Conservation (phyloP, 2,888 invertebrate genomes). For the Epistrophe grossulariae region DNA sequence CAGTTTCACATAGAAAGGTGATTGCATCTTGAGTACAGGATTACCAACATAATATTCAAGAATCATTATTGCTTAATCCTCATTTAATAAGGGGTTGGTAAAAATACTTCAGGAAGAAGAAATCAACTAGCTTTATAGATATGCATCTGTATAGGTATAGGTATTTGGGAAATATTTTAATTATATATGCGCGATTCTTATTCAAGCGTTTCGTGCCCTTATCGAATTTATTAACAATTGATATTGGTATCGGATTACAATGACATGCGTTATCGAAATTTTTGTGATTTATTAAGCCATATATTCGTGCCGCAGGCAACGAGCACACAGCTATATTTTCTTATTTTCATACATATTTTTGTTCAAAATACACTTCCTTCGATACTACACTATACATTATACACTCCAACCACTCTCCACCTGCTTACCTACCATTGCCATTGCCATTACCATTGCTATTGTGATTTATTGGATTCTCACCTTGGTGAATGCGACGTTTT, state of each 20-base stretch:
- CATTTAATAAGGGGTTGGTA: conserved; percentile 17
- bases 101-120: background rate
- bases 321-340: background rate
- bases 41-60: conserved; percentile 53
- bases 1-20: background rate
- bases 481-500: conserved; percentile 40
- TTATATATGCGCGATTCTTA: background rate
- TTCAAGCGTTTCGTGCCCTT: conserved; percentile 3
- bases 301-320: conserved; percentile 16
- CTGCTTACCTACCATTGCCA: background rate
- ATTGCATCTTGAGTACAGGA: conserved; percentile 53
- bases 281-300: conserved; percentile 59
- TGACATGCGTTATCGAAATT: conserved; percentile 56
- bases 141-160: background rate
- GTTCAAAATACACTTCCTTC: conserved; percentile 36
- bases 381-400: background rate
- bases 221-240: conserved; percentile 57
- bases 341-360: conserved; percentile 38
- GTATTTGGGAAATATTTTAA: conserved; percentile 1
- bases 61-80: conserved; percentile 60
- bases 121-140: background rate
- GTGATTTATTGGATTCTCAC: conserved; percentile 68
- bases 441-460: conserved; percentile 19
- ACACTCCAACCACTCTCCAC: background rate
- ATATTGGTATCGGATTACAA: conserved; percentile 59